Evolutionary conservation across 2,797 vertebrate species (phyloP), one percentile per base, ranked within the genome.

Genomic region (Galago senegalensis): DNA sequence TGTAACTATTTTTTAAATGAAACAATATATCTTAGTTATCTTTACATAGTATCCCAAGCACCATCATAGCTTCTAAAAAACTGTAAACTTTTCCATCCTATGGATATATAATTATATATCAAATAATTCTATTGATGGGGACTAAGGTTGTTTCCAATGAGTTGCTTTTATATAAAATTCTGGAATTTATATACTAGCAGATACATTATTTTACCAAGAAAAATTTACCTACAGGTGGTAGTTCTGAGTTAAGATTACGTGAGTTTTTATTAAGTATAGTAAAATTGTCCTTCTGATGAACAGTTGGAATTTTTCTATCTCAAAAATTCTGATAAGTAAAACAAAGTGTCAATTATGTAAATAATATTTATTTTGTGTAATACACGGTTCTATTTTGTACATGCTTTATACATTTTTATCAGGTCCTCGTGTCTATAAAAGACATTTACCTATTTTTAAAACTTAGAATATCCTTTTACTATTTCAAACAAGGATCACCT

Each of bases 261-360:
- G 49, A 79, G 69, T 81, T 72, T 95, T 93, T 96, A 84, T 80
- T 89, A 83, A 75, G 29, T 69, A 86, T 37, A 61, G 3, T 76
- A 79, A 72, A 20, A 61, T 34, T 82, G 12, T 63, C 43, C 53
- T 83, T 60, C 8, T 25, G 18, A 67, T 87, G 17, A 95, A 89
- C 27, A 94, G 21, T 61, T 89, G 34, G 13, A 80, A 40, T 81
- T 83, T 77, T 70, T 73, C 10, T 93, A 49, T 72, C 89, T 89
- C 72, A 93, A 94, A 94, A 86, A 60, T 61, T 93, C 27, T 20
- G 81, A 72, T 69, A 92, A 93, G 20, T 77, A 85, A 83, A 80
- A 65, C 13, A 91, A 93, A 94, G 73, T 81, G 37, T n/a, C 34
- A 86, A 72, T 53, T 90, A 53, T 60, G 0, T 60, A 89, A 94